Percentiles rank a stretch among this genome's conserved stretches.
These are phyloP conservation scores for Macropus fuliginosus DNA, from an alignment of 2,797 vertebrate genomes.

Conservation along the genomic window DNA sequence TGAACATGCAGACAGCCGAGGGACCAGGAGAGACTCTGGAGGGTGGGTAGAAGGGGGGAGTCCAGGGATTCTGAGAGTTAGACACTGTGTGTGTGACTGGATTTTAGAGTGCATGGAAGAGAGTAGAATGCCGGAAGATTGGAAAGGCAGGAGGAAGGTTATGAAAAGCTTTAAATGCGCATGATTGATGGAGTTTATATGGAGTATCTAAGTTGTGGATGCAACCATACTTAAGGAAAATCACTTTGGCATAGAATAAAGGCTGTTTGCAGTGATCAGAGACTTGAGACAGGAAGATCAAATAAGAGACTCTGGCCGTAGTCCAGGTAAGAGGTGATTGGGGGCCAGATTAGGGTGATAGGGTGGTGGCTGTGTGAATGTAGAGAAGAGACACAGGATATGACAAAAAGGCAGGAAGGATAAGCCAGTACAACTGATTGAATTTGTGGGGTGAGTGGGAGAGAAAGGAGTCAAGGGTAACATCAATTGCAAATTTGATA, in stretches of 20 bases:
- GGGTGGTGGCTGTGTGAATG: neutral
- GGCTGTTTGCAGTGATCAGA: neutral
- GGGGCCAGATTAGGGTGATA: neutral
- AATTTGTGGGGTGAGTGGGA: neutral
- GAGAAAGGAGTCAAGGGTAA: neutral
- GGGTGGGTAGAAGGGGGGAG: neutral
- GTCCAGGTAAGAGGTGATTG: neutral
- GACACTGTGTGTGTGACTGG: neutral
- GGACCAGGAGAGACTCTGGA: neutral
- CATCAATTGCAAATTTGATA: neutral
- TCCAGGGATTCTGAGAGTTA: neutral
- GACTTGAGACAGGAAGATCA: neutral
- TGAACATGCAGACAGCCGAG: neutral
- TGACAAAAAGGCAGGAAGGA: conserved; percentile 4
- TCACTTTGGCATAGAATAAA: neutral
- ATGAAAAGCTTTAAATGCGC: neutral
- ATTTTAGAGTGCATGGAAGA: neutral
- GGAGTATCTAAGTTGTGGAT: neutral
- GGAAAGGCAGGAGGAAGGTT: neutral
- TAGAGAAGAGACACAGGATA: neutral
- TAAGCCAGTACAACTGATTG: neutral
- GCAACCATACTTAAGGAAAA: conserved; percentile 12
- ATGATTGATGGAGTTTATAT: neutral
- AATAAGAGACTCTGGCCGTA: neutral
- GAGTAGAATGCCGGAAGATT: neutral